Base-by-base conservation (phyloP, 2,797 vertebrate genomes). In the Coilia nasus region DNA sequence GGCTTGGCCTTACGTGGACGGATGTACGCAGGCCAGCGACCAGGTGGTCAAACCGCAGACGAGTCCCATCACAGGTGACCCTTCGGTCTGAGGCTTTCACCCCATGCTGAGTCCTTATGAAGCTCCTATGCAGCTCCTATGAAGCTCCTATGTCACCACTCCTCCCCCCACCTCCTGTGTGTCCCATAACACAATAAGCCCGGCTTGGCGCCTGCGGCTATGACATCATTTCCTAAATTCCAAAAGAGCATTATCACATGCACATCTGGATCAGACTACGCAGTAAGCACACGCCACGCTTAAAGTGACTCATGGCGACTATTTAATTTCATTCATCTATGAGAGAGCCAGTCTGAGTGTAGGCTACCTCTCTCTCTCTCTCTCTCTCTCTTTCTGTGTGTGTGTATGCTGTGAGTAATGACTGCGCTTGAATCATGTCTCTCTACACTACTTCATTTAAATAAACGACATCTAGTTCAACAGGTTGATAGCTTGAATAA, bases 141-240 rank as follows among this genome's bases (percentile, higher is more conserved):
- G 57, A 75, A 62, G 85, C 86, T 31, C 25, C 85, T 47, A 85
- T 84, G 83, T 88, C 83, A 83, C 82, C 81, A 82, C 86, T 64
- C 59, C 87, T 90, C 88, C 90, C 91, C 87, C 85, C 90, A 87
- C 84, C 88, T 88, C 89, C 71, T 87, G 84, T 78, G 81, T 89
- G 84, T 88, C 87, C 85, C 85, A 87, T 91, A 89, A 89, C 92
- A 92, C 88, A 92, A 91, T 91, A 89, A 88, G 88, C 60, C 90
- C 84, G 87, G 87, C 89, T 89, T 93, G 92, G 91, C 86, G 17
- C 80, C 85, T 83, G 83, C 64, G 56, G 60, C 44, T 54, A 89
- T 93, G 92, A 95, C 93, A 92, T 94, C 91, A 94, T 90, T 91
- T 93, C 91, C 91, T 91, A 87, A 90, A 91, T 89, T 88, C 91